These are phyloP conservation scores for Xyliphius kryptos DNA, from an alignment of 2,113 vertebrate species.

Conservation along the genomic window DNA sequence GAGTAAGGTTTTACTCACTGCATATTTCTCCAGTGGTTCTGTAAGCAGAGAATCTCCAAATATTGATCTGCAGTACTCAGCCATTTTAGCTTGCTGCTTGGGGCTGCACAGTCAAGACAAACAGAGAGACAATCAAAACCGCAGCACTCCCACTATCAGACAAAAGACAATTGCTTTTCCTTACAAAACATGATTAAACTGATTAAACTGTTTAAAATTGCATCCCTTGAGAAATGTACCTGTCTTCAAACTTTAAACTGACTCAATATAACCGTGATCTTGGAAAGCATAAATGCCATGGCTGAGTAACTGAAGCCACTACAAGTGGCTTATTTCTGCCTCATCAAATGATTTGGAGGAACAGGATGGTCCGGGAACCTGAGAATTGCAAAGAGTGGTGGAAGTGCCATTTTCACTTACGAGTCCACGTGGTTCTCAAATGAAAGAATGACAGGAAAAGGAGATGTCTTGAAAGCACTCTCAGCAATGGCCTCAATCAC, in stretches of 20 bases:
- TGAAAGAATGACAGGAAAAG: constrained; percentile 90
- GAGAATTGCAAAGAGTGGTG: neutral
- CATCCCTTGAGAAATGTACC: neutral
- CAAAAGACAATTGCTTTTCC: constrained; percentile 4
- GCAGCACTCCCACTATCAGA: constrained; percentile 2
- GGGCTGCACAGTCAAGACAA: constrained; percentile 62
- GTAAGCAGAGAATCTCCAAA: constrained; percentile 93
- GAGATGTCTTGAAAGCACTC: constrained; percentile 96
- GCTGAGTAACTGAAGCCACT: neutral
- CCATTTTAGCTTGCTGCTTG: constrained; percentile 98
- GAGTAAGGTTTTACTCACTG: constrained; percentile 73
- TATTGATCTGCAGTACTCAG: constrained; percentile 94
- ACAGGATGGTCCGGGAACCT: neutral
- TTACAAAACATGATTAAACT: too few relatives aligned
- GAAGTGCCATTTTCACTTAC: constrained; percentile 89
- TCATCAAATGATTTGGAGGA: neutral
- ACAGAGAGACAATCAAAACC: constrained; percentile 19
- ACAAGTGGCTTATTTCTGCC: neutral
- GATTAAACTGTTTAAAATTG: neutral
- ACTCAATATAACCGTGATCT: too few relatives aligned
- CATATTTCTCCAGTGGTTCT: constrained; percentile 90
- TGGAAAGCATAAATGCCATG: neutral
- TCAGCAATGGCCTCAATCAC: constrained; percentile 97
- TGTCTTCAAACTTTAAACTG: too few relatives aligned
- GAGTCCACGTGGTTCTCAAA: constrained; percentile 99